Conservation (phyloP, 2,888 invertebrate genomes). For the Pristionchus arcanus region DNA sequence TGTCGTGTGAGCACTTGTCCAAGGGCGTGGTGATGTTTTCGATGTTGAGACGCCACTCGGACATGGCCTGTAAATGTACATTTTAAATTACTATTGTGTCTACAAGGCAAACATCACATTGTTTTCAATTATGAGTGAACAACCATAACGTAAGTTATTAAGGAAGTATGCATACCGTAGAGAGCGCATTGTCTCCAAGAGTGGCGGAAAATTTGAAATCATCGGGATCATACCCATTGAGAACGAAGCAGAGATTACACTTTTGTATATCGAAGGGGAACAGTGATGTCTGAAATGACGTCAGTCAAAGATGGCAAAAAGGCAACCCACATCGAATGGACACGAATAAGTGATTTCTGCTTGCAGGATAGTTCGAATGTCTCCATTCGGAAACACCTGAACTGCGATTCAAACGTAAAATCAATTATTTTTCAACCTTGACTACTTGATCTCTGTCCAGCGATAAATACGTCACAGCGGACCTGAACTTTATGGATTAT, state of each 20-base stretch:
- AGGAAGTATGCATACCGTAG: background rate
- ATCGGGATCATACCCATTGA: constrained; percentile 25
- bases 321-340: background rate
- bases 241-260: background rate
- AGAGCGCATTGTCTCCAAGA: background rate
- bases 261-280: constrained; percentile 23
- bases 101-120: too few species aligned
- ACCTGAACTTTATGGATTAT: background rate
- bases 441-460: constrained; percentile 9
- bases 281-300: background rate
- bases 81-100: too few species aligned
- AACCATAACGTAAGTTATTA: too few species aligned
- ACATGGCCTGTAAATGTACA: background rate
- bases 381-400: background rate
- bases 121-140: too few species aligned
- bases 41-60: background rate
- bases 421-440: background rate
- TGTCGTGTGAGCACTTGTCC: background rate
- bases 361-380: background rate
- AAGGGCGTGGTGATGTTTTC: background rate
- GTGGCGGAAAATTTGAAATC: background rate
- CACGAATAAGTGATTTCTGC: constrained; percentile 11
- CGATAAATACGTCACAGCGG: background rate
- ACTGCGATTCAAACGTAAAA: background rate
- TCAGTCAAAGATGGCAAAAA: background rate